phyloP scores from a whole-genome alignment of 2,888 invertebrate species.

The Siphlonurus alternatus region DNA sequence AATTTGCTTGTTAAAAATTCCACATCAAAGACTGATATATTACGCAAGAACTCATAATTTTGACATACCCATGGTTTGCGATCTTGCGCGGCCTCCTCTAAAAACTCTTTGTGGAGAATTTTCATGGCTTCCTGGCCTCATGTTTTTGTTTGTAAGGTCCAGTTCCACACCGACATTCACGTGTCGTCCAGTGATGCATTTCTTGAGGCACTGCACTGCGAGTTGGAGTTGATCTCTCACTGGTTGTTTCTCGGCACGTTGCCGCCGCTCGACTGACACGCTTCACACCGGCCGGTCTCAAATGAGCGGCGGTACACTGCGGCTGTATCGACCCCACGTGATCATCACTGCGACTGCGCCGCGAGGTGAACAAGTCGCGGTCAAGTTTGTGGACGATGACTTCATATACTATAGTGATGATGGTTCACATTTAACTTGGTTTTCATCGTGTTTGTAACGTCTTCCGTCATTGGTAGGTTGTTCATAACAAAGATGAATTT shows the following conservation, averaged over 20 bases:
- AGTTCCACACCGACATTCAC: not conserved
- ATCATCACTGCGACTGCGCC: not conserved
- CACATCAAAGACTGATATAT: too few relatives aligned
- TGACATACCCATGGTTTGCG: not conserved
- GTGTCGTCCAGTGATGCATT: not conserved
- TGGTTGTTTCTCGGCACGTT: not conserved
- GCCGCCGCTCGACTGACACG: not conserved
- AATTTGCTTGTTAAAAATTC: too few relatives aligned
- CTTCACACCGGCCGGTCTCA: not conserved
- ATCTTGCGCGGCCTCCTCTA: not conserved
- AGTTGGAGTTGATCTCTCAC: not conserved
- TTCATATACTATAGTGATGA: too few relatives aligned
- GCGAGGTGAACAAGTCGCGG: not conserved
- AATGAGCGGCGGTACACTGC: not conserved
- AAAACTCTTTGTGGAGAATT: not conserved
- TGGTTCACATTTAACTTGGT: too few relatives aligned
- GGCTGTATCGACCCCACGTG: not conserved
- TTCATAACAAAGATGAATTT: too few relatives aligned
- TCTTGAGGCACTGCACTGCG: not conserved
- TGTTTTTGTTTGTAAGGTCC: not conserved
- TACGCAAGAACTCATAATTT: too few relatives aligned
- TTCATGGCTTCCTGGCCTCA: not conserved
- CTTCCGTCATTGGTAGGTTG: too few relatives aligned
- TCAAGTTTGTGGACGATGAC: too few relatives aligned
- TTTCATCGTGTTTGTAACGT: too few relatives aligned